phyloP scores from a whole-genome alignment of 2,888 invertebrate genomes.

The Caenorhabditis sp. region DNA sequence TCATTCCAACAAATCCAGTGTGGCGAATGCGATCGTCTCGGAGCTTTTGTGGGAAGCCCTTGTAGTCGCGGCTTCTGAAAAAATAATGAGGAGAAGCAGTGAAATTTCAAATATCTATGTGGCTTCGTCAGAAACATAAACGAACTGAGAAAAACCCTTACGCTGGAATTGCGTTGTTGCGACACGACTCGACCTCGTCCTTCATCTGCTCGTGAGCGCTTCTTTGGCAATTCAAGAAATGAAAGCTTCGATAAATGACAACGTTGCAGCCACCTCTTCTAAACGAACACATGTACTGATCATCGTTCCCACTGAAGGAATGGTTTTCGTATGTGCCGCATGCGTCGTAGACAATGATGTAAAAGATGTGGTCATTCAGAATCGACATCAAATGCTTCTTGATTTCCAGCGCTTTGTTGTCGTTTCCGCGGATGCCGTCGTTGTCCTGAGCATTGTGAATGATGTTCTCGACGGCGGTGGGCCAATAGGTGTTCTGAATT shows the following conservation, averaged over 20 bases:
- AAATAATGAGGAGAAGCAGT: no score
- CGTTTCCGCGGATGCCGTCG: background rate
- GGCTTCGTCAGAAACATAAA: no score
- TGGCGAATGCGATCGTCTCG: no score
- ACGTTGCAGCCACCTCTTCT: background rate
- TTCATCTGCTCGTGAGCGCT: background rate
- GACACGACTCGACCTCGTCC: slow-evolving; percentile 1
- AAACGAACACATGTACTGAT: background rate
- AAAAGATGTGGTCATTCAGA: background rate
- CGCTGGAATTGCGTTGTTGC: background rate
- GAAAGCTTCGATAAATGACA: background rate
- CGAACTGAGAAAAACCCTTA: background rate
- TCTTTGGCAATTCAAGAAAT: background rate
- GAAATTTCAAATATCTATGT: no score
- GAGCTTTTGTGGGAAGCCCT: no score
- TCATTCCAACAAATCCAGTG: no score
- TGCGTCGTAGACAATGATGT: background rate
- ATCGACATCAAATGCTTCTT: background rate
- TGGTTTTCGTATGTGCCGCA: background rate
- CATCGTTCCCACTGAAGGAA: background rate
- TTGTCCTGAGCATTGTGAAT: background rate
- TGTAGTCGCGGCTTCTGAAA: no score
- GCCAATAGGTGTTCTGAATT: slow-evolving; percentile 1
- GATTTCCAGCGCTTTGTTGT: background rate
- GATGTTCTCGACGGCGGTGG: background rate